phyloP scores from a whole-genome alignment of 2,113 vertebrate genomes.

The Anarrhichthys ocellatus region DNA sequence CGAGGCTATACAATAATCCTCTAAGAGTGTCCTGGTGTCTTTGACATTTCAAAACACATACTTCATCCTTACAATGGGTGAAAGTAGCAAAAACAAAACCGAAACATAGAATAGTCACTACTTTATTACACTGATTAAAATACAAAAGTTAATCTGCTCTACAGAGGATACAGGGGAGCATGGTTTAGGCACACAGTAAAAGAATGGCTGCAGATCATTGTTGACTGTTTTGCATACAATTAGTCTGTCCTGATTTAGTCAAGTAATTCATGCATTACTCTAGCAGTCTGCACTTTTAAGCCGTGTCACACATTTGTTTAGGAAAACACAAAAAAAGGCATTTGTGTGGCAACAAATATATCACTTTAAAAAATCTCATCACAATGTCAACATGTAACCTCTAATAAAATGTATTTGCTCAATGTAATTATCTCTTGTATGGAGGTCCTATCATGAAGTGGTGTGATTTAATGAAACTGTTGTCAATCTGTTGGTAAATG shows the following conservation, averaged over 20 bases:
- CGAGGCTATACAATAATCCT: background rate
- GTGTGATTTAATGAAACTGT: background rate
- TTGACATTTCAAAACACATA: background rate
- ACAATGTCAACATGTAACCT: background rate
- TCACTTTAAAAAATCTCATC: conserved; percentile 6
- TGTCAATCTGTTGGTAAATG: background rate
- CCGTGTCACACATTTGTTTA: conserved; percentile 24
- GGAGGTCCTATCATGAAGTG: background rate
- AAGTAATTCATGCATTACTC: conserved; percentile 39
- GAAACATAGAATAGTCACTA: conserved; percentile 44
- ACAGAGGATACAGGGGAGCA: conserved; percentile 65
- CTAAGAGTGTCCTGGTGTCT: background rate
- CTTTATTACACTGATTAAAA: conserved; percentile 77
- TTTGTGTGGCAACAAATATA: conserved; percentile 9
- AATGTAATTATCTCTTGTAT: background rate
- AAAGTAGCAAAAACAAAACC: background rate
- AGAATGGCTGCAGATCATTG: conserved; percentile 30
- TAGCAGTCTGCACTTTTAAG: conserved; percentile 31
- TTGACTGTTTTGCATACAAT: conserved; percentile 20
- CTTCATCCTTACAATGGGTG: background rate
- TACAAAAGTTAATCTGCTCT: conserved; percentile 65
- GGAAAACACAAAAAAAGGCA: conserved; percentile 56
- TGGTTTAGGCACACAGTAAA: conserved; percentile 44
- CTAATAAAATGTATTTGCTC: background rate
- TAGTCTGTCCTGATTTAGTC: conserved; percentile 37